Evolutionary conservation across 2,113 vertebrate species (phyloP).

Genomic region (Ceyx melanurus): DNA sequence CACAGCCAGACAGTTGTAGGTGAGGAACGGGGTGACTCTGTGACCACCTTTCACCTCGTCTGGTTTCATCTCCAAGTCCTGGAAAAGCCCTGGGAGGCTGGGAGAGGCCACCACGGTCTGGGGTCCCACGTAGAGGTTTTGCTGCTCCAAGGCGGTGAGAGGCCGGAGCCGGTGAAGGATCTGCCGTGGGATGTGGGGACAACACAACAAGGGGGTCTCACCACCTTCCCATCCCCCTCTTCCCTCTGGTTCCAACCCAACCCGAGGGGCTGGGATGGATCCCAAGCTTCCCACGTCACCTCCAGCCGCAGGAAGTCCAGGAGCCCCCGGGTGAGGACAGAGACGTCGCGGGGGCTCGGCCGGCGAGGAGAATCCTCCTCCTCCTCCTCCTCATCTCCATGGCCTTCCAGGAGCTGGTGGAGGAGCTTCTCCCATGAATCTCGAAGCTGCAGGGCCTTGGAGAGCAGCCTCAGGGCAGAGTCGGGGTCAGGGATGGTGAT

Average conservation of each 20-base stretch:
- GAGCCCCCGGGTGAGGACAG: constrained; percentile 75
- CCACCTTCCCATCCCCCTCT: too few relatives aligned
- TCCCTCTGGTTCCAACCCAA: rapidly evolving
- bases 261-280: background rate
- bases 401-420: constrained; percentile 71
- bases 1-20: constrained; percentile 90
- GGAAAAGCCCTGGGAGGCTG: constrained; percentile 72
- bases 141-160: constrained; percentile 81
- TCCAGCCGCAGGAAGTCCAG: constrained; percentile 75
- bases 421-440: constrained; percentile 82
- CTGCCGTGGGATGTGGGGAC: background rate
- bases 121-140: constrained; percentile 89
- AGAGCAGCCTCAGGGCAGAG: constrained; percentile 75
- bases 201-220: rapidly evolving
- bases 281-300: constrained; percentile 2
- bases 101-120: constrained; percentile 32
- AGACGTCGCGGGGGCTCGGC: constrained; percentile 33
- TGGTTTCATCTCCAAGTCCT: constrained; percentile 68
- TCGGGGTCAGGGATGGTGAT: constrained; percentile 70
- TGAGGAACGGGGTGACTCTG: constrained; percentile 81
- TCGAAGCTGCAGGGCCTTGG: constrained; percentile 76
- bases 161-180: constrained; percentile 80
- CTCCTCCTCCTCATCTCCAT: background rate
- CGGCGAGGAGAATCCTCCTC: background rate
- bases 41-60: constrained; percentile 88